Conservation (phyloP, 2,888 invertebrate species). For the Sinohyriopsis cumingii region DNA sequence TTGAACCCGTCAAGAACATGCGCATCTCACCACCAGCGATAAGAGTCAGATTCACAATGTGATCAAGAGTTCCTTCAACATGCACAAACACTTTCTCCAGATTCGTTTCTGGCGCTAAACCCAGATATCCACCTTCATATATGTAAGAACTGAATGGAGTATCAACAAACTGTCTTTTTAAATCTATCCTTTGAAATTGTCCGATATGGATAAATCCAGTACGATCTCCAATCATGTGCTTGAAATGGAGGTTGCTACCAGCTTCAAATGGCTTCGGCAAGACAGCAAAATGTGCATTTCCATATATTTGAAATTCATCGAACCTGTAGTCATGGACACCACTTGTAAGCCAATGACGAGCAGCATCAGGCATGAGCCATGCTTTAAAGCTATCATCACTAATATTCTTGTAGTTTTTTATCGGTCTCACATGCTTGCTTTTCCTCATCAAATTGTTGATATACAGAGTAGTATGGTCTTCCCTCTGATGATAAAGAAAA, state of each 20-base stretch:
- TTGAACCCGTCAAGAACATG: constrained; percentile 53
- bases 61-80: constrained; percentile 54
- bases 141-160: constrained; percentile 58
- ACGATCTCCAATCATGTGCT: constrained; percentile 60
- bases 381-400: constrained; percentile 56
- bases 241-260: constrained; percentile 46
- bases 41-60: constrained; percentile 55
- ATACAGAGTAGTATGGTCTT: constrained; percentile 52
- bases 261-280: constrained; percentile 42
- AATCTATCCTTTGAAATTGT: constrained; percentile 53
- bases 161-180: constrained; percentile 49
- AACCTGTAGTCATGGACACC: constrained; percentile 45
- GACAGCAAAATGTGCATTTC: constrained; percentile 59
- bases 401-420: constrained; percentile 45
- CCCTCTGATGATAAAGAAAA: constrained; percentile 49
- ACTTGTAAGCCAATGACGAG: constrained; percentile 45
- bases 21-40: constrained; percentile 49
- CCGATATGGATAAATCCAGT: constrained; percentile 56
- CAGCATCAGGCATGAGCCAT: constrained; percentile 54
- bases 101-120: constrained; percentile 55
- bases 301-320: constrained; percentile 57
- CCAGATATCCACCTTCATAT: constrained; percentile 53
- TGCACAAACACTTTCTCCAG: constrained; percentile 54
- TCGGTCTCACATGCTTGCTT: constrained; percentile 1
- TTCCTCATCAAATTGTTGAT: constrained; percentile 47